Conservation (phyloP, 2,113 vertebrate species). For the Microtus oregoni region DNA sequence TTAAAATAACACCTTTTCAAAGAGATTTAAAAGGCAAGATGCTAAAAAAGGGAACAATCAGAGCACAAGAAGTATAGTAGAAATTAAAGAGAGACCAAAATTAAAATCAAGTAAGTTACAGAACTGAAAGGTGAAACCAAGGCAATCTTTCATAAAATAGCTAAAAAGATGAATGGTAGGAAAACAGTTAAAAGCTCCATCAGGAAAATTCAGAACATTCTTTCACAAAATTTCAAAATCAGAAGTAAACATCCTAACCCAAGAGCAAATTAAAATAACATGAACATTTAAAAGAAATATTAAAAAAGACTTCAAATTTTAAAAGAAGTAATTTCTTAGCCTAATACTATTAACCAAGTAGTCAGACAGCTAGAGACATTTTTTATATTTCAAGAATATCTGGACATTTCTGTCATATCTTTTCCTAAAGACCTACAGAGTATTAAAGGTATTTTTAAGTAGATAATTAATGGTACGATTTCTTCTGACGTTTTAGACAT, state of each 20-base stretch:
- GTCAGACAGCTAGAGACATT: background rate
- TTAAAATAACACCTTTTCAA: too few species aligned
- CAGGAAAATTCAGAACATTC: background rate
- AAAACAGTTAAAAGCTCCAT: constrained; percentile 4
- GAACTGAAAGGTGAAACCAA: background rate
- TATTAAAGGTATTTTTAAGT: background rate
- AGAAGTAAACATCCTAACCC: background rate
- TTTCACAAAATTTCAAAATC: constrained; percentile 31
- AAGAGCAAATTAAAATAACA: background rate
- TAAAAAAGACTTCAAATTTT: background rate
- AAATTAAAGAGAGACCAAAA: background rate
- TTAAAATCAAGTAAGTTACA: constrained; percentile 19
- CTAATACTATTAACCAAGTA: background rate
- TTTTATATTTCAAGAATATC: background rate
- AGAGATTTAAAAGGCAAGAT: too few species aligned
- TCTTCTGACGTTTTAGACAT: background rate
- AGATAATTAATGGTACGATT: background rate
- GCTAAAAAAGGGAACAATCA: too few species aligned
- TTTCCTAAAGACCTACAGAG: background rate
- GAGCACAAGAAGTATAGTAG: background rate
- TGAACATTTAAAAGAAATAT: constrained; percentile 27
- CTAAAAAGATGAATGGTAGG: background rate
- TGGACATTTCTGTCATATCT: background rate
- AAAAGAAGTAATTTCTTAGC: constrained; percentile 14
- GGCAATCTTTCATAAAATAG: background rate